Percentiles rank a stretch among this genome's conserved stretches.
phyloP scores from a whole-genome alignment of 2,888 invertebrate genomes.

The Drosophila limbata region DNA sequence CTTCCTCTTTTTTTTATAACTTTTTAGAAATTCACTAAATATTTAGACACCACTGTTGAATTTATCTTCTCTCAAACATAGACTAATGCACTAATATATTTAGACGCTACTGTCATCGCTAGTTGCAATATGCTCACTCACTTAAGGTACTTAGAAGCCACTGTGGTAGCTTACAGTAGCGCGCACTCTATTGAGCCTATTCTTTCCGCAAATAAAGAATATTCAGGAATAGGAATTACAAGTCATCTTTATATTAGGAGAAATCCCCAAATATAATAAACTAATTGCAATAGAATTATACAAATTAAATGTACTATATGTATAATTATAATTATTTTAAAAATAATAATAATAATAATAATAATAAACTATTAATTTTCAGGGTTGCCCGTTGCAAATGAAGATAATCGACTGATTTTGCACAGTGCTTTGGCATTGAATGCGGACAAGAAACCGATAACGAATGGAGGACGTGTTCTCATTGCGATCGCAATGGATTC shows the following conservation, averaged over 20 bases:
- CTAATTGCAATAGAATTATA: no score
- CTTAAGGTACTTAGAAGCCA: not conserved
- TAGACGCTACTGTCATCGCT: not conserved
- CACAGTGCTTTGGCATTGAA: conserved; percentile 93
- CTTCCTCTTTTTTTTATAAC: no score
- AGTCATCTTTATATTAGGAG: not conserved
- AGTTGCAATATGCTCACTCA: no score
- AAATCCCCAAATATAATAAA: not conserved
- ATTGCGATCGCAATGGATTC: conserved; percentile 90
- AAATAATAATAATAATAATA: no score
- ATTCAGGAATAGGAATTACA: not conserved
- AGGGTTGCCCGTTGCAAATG: conserved; percentile 86
- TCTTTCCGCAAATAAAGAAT: not conserved
- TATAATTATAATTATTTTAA: no score
- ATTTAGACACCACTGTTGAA: not conserved
- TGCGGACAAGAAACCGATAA: conserved; percentile 88
- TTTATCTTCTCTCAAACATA: not conserved
- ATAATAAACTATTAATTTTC: not conserved
- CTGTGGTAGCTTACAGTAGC: not conserved
- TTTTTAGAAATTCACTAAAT: not conserved
- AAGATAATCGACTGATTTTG: conserved; percentile 87
- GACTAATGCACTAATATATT: not conserved
- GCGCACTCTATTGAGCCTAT: not conserved
- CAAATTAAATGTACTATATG: no score
- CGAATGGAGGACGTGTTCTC: conserved; percentile 96